Evolutionary conservation across 1,140 invertebrate genomes (phyloP).

Genomic region (Elymnias hypermnestra): DNA sequence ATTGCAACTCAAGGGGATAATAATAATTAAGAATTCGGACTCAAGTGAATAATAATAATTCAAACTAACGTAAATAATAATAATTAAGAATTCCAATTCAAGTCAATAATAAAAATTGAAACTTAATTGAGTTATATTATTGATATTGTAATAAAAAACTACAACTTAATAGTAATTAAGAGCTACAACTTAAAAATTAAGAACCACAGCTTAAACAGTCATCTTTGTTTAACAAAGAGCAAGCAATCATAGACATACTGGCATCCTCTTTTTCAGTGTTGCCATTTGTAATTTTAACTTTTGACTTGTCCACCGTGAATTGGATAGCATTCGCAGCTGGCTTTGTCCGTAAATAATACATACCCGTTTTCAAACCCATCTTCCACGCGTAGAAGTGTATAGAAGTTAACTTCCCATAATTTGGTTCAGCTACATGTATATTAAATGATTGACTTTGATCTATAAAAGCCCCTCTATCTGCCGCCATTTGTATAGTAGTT

Average conservation of each 20-base stretch:
- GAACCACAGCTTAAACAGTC: constrained; percentile 91
- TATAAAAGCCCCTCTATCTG: constrained; percentile 97
- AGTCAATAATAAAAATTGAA: too few species aligned
- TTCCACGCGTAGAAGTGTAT: constrained; percentile 99
- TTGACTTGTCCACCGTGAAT: constrained; percentile 97
- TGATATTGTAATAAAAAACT: too few species aligned
- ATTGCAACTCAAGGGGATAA: too few species aligned
- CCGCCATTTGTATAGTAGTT: constrained; percentile 96
- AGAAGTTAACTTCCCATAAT: constrained; percentile 94
- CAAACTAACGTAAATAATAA: too few species aligned
- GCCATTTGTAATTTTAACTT: constrained; percentile 71
- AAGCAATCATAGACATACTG: constrained; percentile 87
- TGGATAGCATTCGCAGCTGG: constrained; percentile 97
- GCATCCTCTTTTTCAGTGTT: constrained; percentile 74
- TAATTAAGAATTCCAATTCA: too few species aligned
- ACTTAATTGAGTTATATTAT: too few species aligned
- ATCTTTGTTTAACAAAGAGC: constrained; percentile 93
- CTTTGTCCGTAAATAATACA: constrained; percentile 99
- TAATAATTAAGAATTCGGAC: too few species aligned
- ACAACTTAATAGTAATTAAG: too few species aligned
- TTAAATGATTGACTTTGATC: constrained; percentile 99
- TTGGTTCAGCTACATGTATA: constrained; percentile 96
- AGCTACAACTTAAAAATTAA: constrained; percentile 58
- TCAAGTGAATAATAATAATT: too few species aligned
- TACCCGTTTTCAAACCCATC: constrained; percentile 97